A percentile compares a stretch with the other conserved stretches of the same genome.
phyloP scores from a whole-genome alignment of 2,888 invertebrate species.

The Miltochrista miniata region DNA sequence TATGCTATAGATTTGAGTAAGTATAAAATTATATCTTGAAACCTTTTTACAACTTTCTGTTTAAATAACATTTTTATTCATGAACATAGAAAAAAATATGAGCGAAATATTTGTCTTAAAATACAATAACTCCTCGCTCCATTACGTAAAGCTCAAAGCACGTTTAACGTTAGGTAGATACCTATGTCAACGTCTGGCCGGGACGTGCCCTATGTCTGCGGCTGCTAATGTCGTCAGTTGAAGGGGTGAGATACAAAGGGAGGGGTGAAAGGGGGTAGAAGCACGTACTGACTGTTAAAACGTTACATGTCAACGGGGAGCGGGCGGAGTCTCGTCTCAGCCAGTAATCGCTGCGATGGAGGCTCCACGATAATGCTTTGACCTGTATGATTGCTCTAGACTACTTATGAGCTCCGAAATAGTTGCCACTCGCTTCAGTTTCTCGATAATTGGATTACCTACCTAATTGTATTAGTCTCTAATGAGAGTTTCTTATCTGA shows the following conservation, averaged over 20 bases:
- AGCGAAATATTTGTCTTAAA: constrained; percentile 10
- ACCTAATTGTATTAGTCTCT: constrained; percentile 1
- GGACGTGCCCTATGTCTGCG: constrained; percentile 79
- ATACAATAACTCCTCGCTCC: constrained; percentile 21
- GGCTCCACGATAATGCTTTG: constrained; percentile 73
- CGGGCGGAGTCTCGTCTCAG: constrained; percentile 64
- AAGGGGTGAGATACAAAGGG: constrained; percentile 28
- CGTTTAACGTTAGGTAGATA: constrained; percentile 56
- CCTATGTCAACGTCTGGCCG: constrained; percentile 70
- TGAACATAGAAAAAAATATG: too few species aligned
- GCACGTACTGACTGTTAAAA: constrained; percentile 81
- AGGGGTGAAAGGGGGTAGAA: constrained; percentile 41
- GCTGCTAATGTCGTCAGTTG: constrained; percentile 81
- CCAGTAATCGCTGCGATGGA: constrained; percentile 63
- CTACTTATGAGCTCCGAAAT: constrained; percentile 34
- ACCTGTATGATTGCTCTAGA: constrained; percentile 59
- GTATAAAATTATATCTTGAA: too few species aligned
- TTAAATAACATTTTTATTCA: too few species aligned
- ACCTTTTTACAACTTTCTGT: too few species aligned
- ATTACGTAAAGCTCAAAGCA: constrained; percentile 32
- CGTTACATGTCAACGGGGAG: constrained; percentile 78
- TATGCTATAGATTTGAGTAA: too few species aligned
- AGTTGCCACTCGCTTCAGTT: constrained; percentile 33
- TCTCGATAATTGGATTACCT: constrained; percentile 5
- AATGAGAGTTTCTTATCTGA: not conserved